These are phyloP conservation scores for Lasiommata megera DNA, from an alignment of 2,888 invertebrate species.

Conservation along the genomic window DNA sequence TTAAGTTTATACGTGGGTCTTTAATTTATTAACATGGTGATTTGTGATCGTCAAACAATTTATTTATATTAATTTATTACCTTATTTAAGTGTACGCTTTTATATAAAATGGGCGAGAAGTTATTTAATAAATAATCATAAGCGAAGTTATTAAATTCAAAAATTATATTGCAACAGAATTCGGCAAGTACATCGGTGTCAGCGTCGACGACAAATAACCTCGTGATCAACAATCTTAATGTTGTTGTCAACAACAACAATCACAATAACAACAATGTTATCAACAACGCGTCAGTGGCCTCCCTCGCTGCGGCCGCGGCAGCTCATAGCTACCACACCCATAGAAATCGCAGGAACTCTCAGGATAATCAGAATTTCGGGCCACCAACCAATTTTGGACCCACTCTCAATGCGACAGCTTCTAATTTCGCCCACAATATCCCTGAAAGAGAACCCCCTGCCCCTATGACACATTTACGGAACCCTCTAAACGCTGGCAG, in stretches of 20 bases:
- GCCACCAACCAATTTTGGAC: conserved; percentile 65
- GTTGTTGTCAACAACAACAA: conserved; percentile 80
- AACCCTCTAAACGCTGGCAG: conserved; percentile 70
- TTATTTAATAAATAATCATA: conserved; percentile 13
- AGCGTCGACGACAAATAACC: conserved; percentile 77
- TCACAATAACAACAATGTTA: conserved; percentile 77
- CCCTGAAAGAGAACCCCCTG: conserved; percentile 66
- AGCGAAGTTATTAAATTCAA: conserved; percentile 13
- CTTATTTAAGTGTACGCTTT: conserved; percentile 1
- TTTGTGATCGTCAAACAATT: neutral
- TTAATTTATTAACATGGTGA: conserved; percentile 1
- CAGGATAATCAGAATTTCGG: conserved; percentile 70
- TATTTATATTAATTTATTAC: neutral
- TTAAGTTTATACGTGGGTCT: neutral
- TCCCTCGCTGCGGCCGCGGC: conserved; percentile 75
- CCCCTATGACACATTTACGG: conserved; percentile 74
- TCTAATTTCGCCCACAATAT: conserved; percentile 66
- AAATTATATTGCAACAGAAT: conserved; percentile 51
- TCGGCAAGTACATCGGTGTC: conserved; percentile 72
- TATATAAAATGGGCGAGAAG: conserved; percentile 2
- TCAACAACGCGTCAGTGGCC: conserved; percentile 77
- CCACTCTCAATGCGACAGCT: conserved; percentile 69
- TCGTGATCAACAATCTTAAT: conserved; percentile 76
- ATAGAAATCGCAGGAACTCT: conserved; percentile 72
- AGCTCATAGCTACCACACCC: conserved; percentile 73